Conservation (phyloP, 2,113 vertebrate genomes). For the Paralichthys olivaceus region DNA sequence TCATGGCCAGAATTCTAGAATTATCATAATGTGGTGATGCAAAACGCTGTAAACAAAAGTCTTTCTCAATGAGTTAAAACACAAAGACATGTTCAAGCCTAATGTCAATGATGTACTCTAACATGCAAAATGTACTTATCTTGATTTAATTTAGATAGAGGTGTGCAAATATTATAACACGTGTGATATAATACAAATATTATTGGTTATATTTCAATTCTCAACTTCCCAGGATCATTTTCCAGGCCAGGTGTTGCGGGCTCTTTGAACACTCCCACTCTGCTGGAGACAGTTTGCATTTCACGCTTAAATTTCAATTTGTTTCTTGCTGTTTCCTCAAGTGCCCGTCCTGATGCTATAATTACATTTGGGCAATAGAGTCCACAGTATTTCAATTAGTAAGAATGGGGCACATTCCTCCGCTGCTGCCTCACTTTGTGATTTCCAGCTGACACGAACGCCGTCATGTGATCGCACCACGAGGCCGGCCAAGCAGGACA, state of each 20-base stretch:
- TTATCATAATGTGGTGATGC: too few relatives aligned
- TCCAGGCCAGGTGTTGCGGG: constrained; percentile 52
- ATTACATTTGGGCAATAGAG: constrained; percentile 76
- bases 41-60: too few relatives aligned
- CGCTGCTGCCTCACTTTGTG: constrained; percentile 52
- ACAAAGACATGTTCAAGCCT: too few relatives aligned
- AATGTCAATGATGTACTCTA: not conserved
- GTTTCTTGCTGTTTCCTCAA: constrained; percentile 70
- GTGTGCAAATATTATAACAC: not conserved
- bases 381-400: constrained; percentile 73
- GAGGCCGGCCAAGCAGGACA: constrained; percentile 61
- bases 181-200: not conserved
- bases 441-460: constrained; percentile 30
- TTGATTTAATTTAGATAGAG: not conserved
- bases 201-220: not conserved
- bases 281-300: constrained; percentile 71
- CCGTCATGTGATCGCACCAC: constrained; percentile 58
- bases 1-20: too few relatives aligned
- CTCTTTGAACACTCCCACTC: constrained; percentile 56
- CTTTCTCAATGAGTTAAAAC: too few relatives aligned
- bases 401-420: constrained; percentile 53
- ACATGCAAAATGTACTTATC: not conserved
- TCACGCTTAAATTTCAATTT: constrained; percentile 74
- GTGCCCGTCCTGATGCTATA: constrained; percentile 70
- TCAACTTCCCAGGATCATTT: not conserved